Evolutionary conservation across 2,888 invertebrate genomes (phyloP), one percentile per base, ranked within the genome.

Genomic region (Aspidiotus destructor): DNA sequence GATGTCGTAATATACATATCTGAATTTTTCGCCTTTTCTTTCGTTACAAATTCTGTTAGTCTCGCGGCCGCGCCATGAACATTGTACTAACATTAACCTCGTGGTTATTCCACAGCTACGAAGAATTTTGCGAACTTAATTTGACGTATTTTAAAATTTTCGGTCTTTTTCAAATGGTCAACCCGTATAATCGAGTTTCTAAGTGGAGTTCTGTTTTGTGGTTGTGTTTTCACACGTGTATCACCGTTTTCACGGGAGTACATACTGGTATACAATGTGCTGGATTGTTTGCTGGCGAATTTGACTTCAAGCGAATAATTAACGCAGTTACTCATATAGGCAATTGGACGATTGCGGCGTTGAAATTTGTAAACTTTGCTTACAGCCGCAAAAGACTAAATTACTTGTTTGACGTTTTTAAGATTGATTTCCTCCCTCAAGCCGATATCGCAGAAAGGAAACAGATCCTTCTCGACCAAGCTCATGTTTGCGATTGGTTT

Each of bases 101-200:
- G 7, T 69, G 69, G 69, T 48, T 69, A 8, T 69, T 69, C 44
- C 69, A 69, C 57, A 69, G 69, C 42, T 69, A 69, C 62, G 69
- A 62, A 44, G 69, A 69, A 40, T 69, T 69, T 62, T 69, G 69
- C 48, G 69, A 69, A 55, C 44, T 69, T 11, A 69, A 69, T 62
- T 40, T 69, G 15, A 69, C 69, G 7, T 69, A 69, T 62, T 69
- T 69, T 15, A 69, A 69, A 69, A 62, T 69, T n/a, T 69, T 69
- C 55, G 69, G 69, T 54, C 55, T 69, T 13, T 69, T 69, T 62
- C 69, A 69, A 62, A 69, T 69, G 69, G 69, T 69, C 44, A 69
- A 69, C 57, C 69, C 69, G 8, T 69, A 69, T 28, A 69, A 69
- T 13, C 44, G 69, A 16, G 69, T 69, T 2, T 54, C 62, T 7